Evolutionary conservation across 2,797 vertebrate genomes (phyloP), one percentile per base, ranked within the genome.

Genomic region (Pangasius larnaudii): DNA sequence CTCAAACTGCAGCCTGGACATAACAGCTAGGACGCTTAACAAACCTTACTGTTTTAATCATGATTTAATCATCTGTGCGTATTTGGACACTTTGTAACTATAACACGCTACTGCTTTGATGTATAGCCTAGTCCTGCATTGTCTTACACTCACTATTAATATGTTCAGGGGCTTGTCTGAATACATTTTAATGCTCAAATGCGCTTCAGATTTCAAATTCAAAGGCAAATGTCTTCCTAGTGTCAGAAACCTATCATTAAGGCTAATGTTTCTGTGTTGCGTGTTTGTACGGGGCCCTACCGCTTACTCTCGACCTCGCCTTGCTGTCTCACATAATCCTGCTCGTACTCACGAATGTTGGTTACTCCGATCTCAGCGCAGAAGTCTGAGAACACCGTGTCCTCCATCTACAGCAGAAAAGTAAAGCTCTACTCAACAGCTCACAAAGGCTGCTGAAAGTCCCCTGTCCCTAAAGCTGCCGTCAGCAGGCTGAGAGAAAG

Each of bases 281-380:
- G 19, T 63, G 11, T 61, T 27, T 65, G 27, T 69, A 39, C 7
- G 53, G 61, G 42, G 9, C 89, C 0, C 79, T 95, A 98, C 99
- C 98, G 95, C 95, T 96, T 99, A 90, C 95, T 96, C 91, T 98
- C 97, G 0, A 97, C 92, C 92, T 98, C 98, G 79, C 97, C 95
- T 89, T 97, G 97, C 24, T 95, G 94, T 90, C 95, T 97, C 89
- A 98, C 87, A 59, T 95, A 93, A 86, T 96, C 97, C 92, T 96
- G 96, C 86, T 99, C 98, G 77, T 97, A 99, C 83, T 98, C 95
- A 88, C 97, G 96, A 91, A 99, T 99, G 93, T 95, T 98, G 91
- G 92, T 94, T 88, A 99, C 93, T 0, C 97, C 97, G 10, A 99
- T 97, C 94, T 97, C 96, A 90, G 95, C 95, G 91, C 99, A 99